Percentiles rank a stretch among this genome's conserved stretches.
Conservation (phyloP, 2,888 invertebrate species). For the Leptopilina drosophilae region DNA sequence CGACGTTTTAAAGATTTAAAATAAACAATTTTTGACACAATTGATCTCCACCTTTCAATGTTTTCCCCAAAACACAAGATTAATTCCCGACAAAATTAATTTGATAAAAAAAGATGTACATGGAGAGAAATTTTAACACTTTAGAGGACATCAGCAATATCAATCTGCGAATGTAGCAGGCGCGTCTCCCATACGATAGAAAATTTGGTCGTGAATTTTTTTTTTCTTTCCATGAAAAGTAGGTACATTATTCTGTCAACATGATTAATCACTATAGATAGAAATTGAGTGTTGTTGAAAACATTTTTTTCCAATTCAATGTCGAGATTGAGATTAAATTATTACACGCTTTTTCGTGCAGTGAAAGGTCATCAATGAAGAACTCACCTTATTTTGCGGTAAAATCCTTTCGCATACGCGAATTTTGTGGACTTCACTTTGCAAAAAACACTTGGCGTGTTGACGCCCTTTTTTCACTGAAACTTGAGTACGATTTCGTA, state of each 20-base stretch:
- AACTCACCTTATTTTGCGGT: constrained; percentile 37
- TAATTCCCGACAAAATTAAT: neutral
- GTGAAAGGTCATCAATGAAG: constrained; percentile 36
- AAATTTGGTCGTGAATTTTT: constrained; percentile 12
- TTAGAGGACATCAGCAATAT: constrained; percentile 14
- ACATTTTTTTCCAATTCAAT: neutral
- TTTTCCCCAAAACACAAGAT: neutral
- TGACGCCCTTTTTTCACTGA: neutral
- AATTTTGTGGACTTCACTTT: constrained; percentile 13
- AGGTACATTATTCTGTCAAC: neutral
- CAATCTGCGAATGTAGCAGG: constrained; percentile 40
- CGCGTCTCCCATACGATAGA: constrained; percentile 28
- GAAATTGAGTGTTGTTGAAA: neutral
- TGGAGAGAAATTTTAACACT: constrained; percentile 15
- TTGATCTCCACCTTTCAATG: constrained; percentile 50
- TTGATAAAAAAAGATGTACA: neutral
- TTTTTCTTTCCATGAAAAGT: neutral
- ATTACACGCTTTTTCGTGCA: constrained; percentile 5
- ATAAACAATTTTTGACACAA: constrained; percentile 68
- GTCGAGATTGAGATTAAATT: neutral
- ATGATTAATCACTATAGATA: neutral
- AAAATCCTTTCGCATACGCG: neutral
- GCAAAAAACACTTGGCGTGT: constrained; percentile 28
- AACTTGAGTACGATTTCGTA: constrained; percentile 17
- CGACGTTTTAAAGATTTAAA: constrained; percentile 20